Evolutionary conservation across 2,797 vertebrate species (phyloP), one percentile per base, ranked within the genome.

Genomic region (Loris lydekkerianus): DNA sequence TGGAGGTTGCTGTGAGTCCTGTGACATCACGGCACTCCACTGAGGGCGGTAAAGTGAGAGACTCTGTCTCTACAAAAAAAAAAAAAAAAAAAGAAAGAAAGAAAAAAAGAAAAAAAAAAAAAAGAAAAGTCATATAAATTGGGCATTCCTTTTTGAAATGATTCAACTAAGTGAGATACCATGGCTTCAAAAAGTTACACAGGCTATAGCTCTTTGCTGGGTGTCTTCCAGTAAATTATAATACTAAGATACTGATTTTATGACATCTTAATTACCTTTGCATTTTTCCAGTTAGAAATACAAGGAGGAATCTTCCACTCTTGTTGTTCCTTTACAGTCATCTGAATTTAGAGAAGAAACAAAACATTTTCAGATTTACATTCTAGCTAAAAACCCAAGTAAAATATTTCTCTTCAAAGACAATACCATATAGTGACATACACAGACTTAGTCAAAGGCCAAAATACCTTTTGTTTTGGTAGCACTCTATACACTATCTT

Each of bases 241-340:
- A 96, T 11, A 75, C 67, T 69, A 95, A 96, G 46, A 97, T 80
- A 75, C n/a, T 85, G 15, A 96, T 63, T 93, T 96, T 94, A 92
- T 65, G 37, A 86, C 40, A 96, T 96, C 15, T 96, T 96, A 97
- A 95, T 98, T 99, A 99, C 99, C 99, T 99, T 99, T 67, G 99
- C 99, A 94, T 99, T 99, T 98, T 99, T 99, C 99, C 99, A 99
- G 98, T 99, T 99, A 97, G 99, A 99, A 98, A 99, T 99, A 97
- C 99, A 99, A 0, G 99, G 99, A 97, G 99, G 99, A 98, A 99
- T 99, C 98, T 99, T 99, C 99, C 99, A 99, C 92, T 99, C 99
- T 93, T 99, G 99, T 92, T 99, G 99, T 97, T 99, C 99, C 94
- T 99, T 99, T 63, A 99, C 99, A 0, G 99, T 99, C 99, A 99